Evolutionary conservation across 2,888 invertebrate genomes (phyloP), one percentile per base, ranked within the genome.

Genomic region (Halictus quadricinctus): DNA sequence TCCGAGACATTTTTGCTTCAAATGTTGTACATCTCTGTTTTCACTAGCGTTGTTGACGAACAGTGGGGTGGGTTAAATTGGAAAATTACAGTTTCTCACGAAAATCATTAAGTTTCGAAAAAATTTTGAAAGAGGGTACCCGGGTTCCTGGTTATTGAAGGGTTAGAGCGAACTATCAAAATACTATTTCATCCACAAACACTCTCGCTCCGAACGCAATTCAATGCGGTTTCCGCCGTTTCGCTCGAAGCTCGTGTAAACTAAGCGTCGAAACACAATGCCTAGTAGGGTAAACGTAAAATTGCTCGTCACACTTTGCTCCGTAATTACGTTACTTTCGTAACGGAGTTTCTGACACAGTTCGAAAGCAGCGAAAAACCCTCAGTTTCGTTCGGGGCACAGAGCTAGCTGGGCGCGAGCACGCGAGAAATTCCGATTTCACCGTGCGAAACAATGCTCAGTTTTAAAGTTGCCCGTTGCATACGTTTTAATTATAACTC

Each of bases 401-500:
- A 8, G n/a, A 18, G 15, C 29, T 3, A 4, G 29, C 13, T 8
- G 13, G 64, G 29, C 6, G 7, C 15, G 64, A 18, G 50, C 69
- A 74, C 13, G 29, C 58, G 60, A 80, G 18, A 41, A 66, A 73
- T 70, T n/a, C n/a, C 7, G 66, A 69, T 25, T 13, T 64, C 58
- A 48, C 25, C 48, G 58, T 21, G 60, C 15, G 54, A 50, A 76
- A 73, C 36, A 58, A 70, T 78, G 18, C 54, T n/a, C 43, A 12
- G 73, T 21, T 25, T 58, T 43, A 78, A 79, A 80, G 66, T 81
- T 72, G 41, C 41, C 36, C 69, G 78, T 46, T 64, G 72, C 74
- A 50, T 76, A 70, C 81, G 79, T 81, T 91, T 89, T 79, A 88
- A 90, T 91, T 88, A 88, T 89, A 88, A 84, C 80, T 80, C 69